Evolutionary conservation across 2,797 vertebrate genomes (phyloP), one percentile per base, ranked within the genome.

Genomic region (Chiroxiphia lanceolata): DNA sequence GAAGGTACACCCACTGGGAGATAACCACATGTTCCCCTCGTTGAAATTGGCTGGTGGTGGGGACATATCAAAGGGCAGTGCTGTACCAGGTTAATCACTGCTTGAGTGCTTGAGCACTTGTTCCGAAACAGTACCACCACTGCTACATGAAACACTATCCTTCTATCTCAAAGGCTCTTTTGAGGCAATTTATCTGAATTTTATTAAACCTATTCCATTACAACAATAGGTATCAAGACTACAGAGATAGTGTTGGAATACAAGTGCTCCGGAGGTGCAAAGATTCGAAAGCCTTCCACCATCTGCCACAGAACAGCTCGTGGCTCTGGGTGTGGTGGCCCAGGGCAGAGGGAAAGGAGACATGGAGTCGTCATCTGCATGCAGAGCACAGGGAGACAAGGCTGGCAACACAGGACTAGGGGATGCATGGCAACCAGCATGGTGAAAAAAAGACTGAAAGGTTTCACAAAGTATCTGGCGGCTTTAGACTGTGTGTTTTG

Each of bases 341-440:
- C 15, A 2, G 15, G 47, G 17, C 26, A 23, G n/a, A 20, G 31
- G 7, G 25, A 20, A 31, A 48, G 61, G 21, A 53, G 57, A 17
- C 45, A 27, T 0, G 0, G 40, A n/a, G 70, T 36, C 40, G 8
- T 40, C 57, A 8, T 50, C 25, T 23, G 15, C 2, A 6, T 33
- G 57, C 25, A 53, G 65, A 72, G 25, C 40, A 11, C 1, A 1
- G 53, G 23, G 15, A 29, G 19, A 16, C n/a, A 19, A 21, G 36
- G 21, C 82, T 78, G 44, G 53, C 26, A 38, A 13, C 36, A 38
- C 36, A 40, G 16, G 16, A 18, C 59, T 23, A 20, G 42, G 45
- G 45, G 50, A 64, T 23, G 17, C 34, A 11, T 6, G 23, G 38
- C 15, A 89, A 57, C 13, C 42, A 27, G 19, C 21, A 8, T 6